Conservation (phyloP, 2,888 invertebrate genomes). For the Atherix ibis region DNA sequence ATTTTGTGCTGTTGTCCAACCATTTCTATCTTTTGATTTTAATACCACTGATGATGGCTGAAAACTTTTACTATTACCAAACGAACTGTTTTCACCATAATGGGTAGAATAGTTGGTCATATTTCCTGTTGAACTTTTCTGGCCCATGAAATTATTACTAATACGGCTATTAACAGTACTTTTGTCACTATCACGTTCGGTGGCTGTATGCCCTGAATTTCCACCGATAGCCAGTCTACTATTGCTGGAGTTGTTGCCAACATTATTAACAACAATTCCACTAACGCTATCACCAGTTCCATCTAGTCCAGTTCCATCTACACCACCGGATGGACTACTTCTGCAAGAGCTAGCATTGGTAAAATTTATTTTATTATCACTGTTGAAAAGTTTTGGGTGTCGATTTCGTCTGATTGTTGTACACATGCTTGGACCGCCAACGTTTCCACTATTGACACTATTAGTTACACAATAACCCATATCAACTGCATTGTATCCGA, state of each 20-base stretch:
- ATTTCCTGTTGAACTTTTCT: too few species aligned
- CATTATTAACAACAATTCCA: not conserved
- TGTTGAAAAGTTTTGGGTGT: slow-evolving; percentile 28
- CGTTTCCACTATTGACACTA: slow-evolving; percentile 10
- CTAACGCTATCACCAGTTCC: not conserved
- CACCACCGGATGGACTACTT: slow-evolving; percentile 3
- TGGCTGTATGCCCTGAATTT: too few species aligned
- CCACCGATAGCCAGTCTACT: too few species aligned
- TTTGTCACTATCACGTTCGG: too few species aligned
- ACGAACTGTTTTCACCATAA: not conserved
- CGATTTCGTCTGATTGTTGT: slow-evolving; percentile 30
- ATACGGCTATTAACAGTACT: not conserved
- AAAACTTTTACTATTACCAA: not conserved
- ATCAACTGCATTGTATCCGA: not conserved
- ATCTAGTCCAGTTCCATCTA: not conserved
- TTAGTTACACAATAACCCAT: slow-evolving; percentile 2
- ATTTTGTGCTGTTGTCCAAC: slow-evolving; percentile 12
- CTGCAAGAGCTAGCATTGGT: slow-evolving; percentile 15
- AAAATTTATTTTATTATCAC: slow-evolving; percentile 30
- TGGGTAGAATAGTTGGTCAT: too few species aligned
- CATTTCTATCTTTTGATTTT: slow-evolving; percentile 12
- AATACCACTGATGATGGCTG: slow-evolving; percentile 19
- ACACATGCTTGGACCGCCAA: slow-evolving; percentile 14
- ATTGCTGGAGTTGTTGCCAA: too few species aligned
- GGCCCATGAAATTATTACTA: not conserved